Percentiles rank a stretch among this genome's conserved stretches.
Conservation (phyloP, 2,113 vertebrate species). For the Corythornis vintsioides region DNA sequence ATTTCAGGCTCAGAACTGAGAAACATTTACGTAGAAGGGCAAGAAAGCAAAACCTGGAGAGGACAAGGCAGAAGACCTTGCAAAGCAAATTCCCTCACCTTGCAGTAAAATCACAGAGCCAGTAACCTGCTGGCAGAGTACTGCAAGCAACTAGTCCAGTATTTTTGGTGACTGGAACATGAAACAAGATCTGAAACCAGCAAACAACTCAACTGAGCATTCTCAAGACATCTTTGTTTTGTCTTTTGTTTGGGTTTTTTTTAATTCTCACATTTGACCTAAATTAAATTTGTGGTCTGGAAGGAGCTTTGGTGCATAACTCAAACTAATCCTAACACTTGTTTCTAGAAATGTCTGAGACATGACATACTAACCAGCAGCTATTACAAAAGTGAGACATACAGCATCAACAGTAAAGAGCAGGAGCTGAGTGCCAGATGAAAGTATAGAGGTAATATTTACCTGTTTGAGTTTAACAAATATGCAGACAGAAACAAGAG, state of each 20-base stretch:
- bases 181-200: background rate
- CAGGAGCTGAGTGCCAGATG: background rate
- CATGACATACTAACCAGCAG: background rate
- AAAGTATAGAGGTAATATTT: background rate
- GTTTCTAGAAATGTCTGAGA: background rate
- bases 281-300: constrained; percentile 14
- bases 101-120: constrained; percentile 63
- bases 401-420: background rate
- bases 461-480: background rate
- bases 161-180: background rate
- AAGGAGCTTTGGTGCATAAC: background rate
- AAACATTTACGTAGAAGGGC: constrained; percentile 69
- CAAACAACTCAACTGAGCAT: background rate
- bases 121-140: background rate
- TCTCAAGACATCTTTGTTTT: background rate
- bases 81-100: constrained; percentile 78
- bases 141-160: background rate
- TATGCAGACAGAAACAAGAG: background rate
- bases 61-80: constrained; percentile 62
- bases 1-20: constrained; percentile 85
- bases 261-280: background rate
- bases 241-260: background rate
- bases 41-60: constrained; percentile 67
- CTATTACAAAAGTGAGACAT: background rate
- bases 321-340: background rate